Conservation (phyloP, 2,113 vertebrate species). For the Corythaeola cristata region DNA sequence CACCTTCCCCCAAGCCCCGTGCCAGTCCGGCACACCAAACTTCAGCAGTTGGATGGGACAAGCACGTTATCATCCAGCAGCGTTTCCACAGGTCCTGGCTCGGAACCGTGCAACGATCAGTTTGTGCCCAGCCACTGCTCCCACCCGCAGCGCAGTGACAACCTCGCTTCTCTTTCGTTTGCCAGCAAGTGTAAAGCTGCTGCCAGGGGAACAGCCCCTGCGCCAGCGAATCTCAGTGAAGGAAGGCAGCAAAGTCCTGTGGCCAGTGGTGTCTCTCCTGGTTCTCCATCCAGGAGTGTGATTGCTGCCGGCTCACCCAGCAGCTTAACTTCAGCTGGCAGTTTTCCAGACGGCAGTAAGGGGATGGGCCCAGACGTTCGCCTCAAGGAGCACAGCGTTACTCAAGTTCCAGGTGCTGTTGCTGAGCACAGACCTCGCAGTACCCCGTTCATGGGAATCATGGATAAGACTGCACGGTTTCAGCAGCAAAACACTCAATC, state of each 20-base stretch:
- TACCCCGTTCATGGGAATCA: constrained; percentile 93
- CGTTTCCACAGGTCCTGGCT: neutral
- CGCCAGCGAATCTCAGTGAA: constrained; percentile 52
- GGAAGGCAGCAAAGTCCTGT: constrained; percentile 63
- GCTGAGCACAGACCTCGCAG: constrained; percentile 86
- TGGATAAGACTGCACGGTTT: constrained; percentile 90
- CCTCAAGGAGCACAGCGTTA: constrained; percentile 78
- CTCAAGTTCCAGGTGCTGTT: constrained; percentile 64
- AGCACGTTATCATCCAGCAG: neutral
- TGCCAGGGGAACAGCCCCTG: constrained; percentile 69
- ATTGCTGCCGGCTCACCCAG: constrained; percentile 84
- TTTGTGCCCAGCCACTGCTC: constrained; percentile 17
- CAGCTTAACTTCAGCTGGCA: constrained; percentile 85
- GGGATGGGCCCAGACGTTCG: constrained; percentile 84
- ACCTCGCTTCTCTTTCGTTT: constrained; percentile 46
- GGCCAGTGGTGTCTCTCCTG: constrained; percentile 4
- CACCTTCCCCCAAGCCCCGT: constrained; percentile 85
- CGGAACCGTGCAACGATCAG: constrained; percentile 71
- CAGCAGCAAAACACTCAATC: constrained; percentile 76
- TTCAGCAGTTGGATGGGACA: constrained; percentile 49
- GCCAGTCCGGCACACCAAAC: constrained; percentile 74
- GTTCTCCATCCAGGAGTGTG: constrained; percentile 74
- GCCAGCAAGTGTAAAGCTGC: constrained; percentile 73
- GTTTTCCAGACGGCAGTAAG: constrained; percentile 84
- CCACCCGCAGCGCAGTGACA: constrained; percentile 70